Conservation (phyloP, 2,797 vertebrate species). For the Holocentrus rufus region DNA sequence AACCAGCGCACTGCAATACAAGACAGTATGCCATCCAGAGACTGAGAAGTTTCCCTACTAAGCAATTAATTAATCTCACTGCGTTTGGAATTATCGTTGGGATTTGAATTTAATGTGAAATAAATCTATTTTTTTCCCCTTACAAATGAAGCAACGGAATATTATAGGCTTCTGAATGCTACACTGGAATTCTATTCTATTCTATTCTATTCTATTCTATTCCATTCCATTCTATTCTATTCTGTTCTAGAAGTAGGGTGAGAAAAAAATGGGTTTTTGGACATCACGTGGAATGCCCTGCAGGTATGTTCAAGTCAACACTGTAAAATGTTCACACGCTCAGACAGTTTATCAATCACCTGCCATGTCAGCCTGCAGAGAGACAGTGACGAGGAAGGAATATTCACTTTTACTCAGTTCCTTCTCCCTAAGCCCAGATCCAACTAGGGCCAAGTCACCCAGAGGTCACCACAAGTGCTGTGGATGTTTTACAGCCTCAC, state of each 20-base stretch:
- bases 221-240: background rate
- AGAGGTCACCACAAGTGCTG: background rate
- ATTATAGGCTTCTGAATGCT: background rate
- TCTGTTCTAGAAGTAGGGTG: background rate
- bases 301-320: too few species aligned
- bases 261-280: background rate
- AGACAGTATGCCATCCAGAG: conserved; percentile 35
- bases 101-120: background rate
- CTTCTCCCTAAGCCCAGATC: background rate
- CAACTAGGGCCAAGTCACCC: background rate
- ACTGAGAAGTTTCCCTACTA: conserved; percentile 7
- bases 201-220: background rate
- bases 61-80: background rate
- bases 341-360: too few species aligned
- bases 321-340: too few species aligned
- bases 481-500: background rate
- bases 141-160: background rate
- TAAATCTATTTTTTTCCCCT: background rate
- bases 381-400: too few species aligned
- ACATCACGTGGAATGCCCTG: background rate
- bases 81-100: background rate
- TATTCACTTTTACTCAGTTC: background rate
- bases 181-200: background rate
- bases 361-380: too few species aligned
- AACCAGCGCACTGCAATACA: conserved; percentile 24